Evolutionary conservation across 2,113 vertebrate genomes (phyloP), one percentile per base, ranked within the genome.

Genomic region (Stomatorhinus ivindoensis): DNA sequence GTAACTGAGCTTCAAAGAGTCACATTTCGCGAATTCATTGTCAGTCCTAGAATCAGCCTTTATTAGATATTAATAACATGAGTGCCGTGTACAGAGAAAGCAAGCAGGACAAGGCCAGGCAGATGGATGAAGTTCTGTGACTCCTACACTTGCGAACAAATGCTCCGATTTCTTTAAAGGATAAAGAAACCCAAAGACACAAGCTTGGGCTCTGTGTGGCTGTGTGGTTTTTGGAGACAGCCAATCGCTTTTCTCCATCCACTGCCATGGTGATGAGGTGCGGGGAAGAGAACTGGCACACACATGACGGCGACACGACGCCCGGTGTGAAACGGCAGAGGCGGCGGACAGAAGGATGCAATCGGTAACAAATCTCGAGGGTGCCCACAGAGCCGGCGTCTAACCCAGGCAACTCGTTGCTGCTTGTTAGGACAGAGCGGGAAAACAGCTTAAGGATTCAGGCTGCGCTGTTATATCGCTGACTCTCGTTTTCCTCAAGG

Each of bases 1-100:
- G 48, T 42, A 86, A 73, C 35, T 51, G 58, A 61, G 47, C 83
- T 90, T 86, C 88, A 69, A 91, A 91, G 46, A 90, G 88, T 87
- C 90, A 85, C 88, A 86, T 89, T 17, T 31, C 80, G 87, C 31
- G 87, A 84, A 90, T 86, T 91, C 86, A 13, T 39, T 58, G n/a
- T 55, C 90, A 48, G 84, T 65, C 55, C 82, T 88, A 15, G 48
- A 76, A 88, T 91, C 88, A 82, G 51, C 11, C 51, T 89, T 90
- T 89, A 69, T 90, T 89, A 90, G 89, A 87, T 89, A 89, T 88
- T 46, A 65, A 65, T 69, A 31, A 13, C 19, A 21, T 83, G 65
- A 73, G n/a, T 13, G 65, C 65, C 13, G 10, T 27, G n/a, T 31
- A 42, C 35, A 42, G 73, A 39, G 73, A 80, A 7, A 2, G 17